Evolutionary conservation across 1,140 invertebrate species (phyloP), one percentile per base, ranked within the genome.

Genomic region (Rhynchophorus ferrugineus): DNA sequence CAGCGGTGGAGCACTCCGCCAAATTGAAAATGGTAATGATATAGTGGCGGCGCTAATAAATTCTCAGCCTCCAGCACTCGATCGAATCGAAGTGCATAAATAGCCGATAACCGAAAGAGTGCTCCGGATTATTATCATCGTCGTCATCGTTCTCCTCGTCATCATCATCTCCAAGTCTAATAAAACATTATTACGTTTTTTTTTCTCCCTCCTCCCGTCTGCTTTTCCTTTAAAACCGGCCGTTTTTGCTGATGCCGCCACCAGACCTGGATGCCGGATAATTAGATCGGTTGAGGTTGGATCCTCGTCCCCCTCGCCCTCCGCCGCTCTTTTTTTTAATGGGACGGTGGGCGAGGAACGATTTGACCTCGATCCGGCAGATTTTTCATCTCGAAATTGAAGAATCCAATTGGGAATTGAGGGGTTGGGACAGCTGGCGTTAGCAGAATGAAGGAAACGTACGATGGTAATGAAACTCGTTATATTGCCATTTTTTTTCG

Each of bases 1-100:
- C 35, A 14, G 22, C 44, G 36, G 18, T 17, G 39, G 24, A 54
- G 51, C 51, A 54, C 51, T 54, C 42, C 36, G 16, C 51, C 14
- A 54, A 54, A 54, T 54, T 54, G 51, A 54, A 54, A 54, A 54
- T 54, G 51, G 51, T 54, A 54, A 54, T 54, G 44, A 54, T 47
- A 41, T 43, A 20, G 44, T 29, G 21, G 44, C 51, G 44, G 39
- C 38, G 44, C 21, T 54, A 43, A 54, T 54, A 54, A 54, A 54
- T 54, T 54, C 51, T 19, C 44, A 5, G 17, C 21, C 11, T 11
- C 24, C 5, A 29, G 24, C 24, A 6, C 5, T 6, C 24, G 24
- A 17, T 11, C 16, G 18, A 41, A 9, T 19, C 11, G 18, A n/a
- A 41, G 14, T 41, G 11, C 6, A 18, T 37, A 14, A 38, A 38